These are phyloP conservation scores for Maniola jurtina DNA, from an alignment of 1,140 invertebrate species.

Conservation along the genomic window DNA sequence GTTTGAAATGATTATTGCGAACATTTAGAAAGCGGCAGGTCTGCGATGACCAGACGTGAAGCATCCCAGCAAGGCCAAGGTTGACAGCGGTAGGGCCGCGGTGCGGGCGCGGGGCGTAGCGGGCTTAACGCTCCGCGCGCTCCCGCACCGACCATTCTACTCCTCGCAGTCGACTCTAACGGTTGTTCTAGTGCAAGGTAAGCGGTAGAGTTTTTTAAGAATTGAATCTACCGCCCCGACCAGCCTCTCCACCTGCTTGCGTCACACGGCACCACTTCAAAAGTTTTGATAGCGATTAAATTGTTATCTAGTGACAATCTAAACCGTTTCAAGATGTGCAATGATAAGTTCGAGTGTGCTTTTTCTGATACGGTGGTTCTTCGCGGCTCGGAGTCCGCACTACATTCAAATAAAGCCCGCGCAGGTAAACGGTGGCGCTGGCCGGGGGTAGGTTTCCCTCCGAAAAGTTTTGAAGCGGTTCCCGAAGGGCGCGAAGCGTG, in stretches of 20 bases:
- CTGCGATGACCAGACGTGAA: conserved; percentile 49
- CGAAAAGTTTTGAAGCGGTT: conserved; percentile 71
- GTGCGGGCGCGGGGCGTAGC: conserved; percentile 59
- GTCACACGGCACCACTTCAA: conserved; percentile 42
- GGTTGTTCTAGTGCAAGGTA: conserved; percentile 75
- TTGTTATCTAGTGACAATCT: conserved; percentile 55
- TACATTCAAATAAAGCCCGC: conserved; percentile 59
- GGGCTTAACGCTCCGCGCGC: conserved; percentile 70
- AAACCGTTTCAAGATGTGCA: conserved; percentile 61
- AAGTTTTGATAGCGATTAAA: conserved; percentile 39
- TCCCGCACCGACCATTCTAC: conserved; percentile 73
- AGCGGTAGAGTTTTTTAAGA: conserved; percentile 61
- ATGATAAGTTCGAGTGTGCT: conserved; percentile 65
- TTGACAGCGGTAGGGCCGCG: conserved; percentile 62
- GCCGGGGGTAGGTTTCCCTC: conserved; percentile 63
- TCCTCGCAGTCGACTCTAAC: conserved; percentile 76
- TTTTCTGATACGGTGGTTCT: conserved; percentile 52
- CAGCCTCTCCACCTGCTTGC: conserved; percentile 35
- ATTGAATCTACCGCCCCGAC: conserved; percentile 42
- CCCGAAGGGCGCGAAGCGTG: conserved; percentile 73
- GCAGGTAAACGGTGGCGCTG: conserved; percentile 56
- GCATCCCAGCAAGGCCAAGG: conserved; percentile 71
- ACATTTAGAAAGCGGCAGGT: conserved; percentile 31
- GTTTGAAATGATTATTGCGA: neutral
- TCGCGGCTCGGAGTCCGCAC: conserved; percentile 41